These are phyloP conservation scores for Serripes groenlandicus DNA, from an alignment of 2,888 invertebrate genomes.

Conservation along the genomic window DNA sequence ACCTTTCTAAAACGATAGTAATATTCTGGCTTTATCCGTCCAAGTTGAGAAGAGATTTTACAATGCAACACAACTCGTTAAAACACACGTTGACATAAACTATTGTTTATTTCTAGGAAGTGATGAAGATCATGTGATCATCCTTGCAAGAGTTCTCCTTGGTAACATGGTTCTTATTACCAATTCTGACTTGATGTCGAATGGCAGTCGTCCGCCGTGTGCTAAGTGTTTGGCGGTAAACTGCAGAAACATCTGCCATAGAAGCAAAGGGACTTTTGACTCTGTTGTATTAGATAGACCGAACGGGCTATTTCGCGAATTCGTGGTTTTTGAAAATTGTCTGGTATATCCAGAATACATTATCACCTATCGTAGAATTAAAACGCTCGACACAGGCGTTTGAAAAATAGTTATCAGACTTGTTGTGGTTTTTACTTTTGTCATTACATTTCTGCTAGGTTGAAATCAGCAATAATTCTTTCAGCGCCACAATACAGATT, in stretches of 20 bases:
- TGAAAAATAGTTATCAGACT: no score
- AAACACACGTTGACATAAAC: no score
- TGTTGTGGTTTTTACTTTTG: no score
- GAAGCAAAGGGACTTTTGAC: neutral
- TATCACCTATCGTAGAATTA: neutral
- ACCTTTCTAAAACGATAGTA: no score
- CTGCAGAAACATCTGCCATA: neutral
- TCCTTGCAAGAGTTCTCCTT: neutral
- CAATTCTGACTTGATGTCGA: neutral
- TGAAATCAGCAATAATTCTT: no score
- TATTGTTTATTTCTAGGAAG: no score
- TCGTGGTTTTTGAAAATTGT: constrained; percentile 3
- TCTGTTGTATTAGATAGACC: neutral
- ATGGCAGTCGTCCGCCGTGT: neutral
- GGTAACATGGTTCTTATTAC: neutral
- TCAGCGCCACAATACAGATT: no score
- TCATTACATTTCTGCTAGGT: no score
- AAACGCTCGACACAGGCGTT: no score
- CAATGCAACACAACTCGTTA: no score
- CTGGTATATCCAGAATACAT: constrained; percentile 6
- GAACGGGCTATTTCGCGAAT: constrained; percentile 6
- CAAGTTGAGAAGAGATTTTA: no score
- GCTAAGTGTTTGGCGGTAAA: neutral
- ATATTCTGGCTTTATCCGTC: no score
- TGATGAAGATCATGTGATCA: neutral